Evolutionary conservation across 2,113 vertebrate species (phyloP).

Genomic region (Pogonocichla stellata): DNA sequence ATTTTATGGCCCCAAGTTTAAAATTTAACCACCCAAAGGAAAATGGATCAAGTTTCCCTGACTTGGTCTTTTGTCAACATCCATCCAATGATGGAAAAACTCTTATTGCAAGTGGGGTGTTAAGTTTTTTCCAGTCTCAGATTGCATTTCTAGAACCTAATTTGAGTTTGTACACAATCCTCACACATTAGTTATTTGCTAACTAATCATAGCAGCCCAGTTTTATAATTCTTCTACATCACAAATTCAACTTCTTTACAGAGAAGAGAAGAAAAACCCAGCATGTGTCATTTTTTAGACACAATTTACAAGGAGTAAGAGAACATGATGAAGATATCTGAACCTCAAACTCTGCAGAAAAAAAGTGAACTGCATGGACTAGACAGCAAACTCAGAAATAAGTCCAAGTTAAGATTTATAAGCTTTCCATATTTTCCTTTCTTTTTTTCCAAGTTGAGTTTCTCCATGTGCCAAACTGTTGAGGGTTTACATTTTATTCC

Average conservation of each 20-base stretch:
- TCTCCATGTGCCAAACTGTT: conserved; percentile 57
- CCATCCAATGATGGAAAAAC: background rate
- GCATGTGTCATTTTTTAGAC: conserved; percentile 74
- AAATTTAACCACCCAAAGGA: conserved; percentile 60
- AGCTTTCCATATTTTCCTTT: conserved; percentile 54
- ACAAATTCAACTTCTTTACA: background rate
- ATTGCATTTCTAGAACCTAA: conserved; percentile 19
- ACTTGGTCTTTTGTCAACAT: conserved; percentile 35
- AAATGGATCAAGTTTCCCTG: conserved; percentile 59
- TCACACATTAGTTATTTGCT: background rate
- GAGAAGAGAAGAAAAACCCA: conserved; percentile 67
- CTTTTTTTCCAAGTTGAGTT: conserved; percentile 63
- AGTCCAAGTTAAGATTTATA: conserved; percentile 69
- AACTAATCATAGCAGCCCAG: background rate
- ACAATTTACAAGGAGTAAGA: conserved; percentile 61
- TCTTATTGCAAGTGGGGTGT: background rate
- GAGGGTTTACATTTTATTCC: conserved; percentile 69
- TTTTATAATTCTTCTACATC: background rate
- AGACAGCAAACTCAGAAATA: conserved; percentile 45
- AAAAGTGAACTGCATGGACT: conserved; percentile 59
- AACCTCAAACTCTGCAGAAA: conserved; percentile 64
- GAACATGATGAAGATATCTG: conserved; percentile 55
- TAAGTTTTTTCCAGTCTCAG: background rate
- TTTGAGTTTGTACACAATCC: background rate
- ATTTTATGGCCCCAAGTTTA: conserved; percentile 59